Conservation (phyloP, 2,797 vertebrate species). For the Silurus lanzhouensis region DNA sequence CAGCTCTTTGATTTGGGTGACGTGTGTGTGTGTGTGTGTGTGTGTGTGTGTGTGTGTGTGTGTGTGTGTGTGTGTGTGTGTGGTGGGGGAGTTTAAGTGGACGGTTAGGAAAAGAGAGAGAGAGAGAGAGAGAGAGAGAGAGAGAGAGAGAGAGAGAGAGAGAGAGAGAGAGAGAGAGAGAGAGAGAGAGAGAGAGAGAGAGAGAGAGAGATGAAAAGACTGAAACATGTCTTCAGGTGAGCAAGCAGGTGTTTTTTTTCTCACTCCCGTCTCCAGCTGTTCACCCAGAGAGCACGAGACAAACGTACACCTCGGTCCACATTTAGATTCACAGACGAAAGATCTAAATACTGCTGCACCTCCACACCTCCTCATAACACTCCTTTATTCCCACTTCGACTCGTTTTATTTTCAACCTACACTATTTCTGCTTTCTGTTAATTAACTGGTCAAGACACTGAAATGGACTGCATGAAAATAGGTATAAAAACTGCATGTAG, state of each 20-base stretch:
- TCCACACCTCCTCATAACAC: not conserved
- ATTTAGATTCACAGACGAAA: not conserved
- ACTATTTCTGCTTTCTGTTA: not conserved
- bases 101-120: not conserved
- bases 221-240: constrained; percentile 68
- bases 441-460: not conserved
- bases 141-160: constrained; percentile 1
- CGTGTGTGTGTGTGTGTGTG: constrained; percentile 50
- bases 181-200: constrained; percentile 44
- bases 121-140: constrained; percentile 17
- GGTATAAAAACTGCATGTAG: not conserved
- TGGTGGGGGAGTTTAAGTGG: constrained; percentile 13
- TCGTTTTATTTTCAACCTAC: not conserved
- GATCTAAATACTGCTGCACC: not conserved
- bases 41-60: constrained; percentile 1
- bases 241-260: constrained; percentile 60
- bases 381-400: not conserved
- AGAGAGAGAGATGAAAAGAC: constrained; percentile 60
- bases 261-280: constrained; percentile 21
- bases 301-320: not conserved
- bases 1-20: constrained; percentile 70
- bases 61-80: not conserved
- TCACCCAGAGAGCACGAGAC: constrained; percentile 7
- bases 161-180: constrained; percentile 54
- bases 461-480: too few species aligned